A percentile compares a stretch with the other conserved stretches of the same genome.
phyloP scores from a whole-genome alignment of 2,888 invertebrate genomes.

The Bimastos eiseni region DNA sequence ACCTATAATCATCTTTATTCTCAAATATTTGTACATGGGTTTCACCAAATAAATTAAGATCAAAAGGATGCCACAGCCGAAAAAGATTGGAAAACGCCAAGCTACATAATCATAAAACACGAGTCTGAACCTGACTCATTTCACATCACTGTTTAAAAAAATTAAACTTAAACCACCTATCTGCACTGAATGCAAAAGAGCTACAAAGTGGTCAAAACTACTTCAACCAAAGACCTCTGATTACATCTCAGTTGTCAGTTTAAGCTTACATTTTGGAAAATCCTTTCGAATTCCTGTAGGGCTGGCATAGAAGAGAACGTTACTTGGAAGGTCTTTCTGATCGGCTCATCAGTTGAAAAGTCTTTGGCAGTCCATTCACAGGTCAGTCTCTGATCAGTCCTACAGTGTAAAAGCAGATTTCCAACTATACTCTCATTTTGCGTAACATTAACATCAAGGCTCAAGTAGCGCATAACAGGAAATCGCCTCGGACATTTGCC shows the following conservation, averaged over 20 bases:
- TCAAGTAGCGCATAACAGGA: too few relatives aligned
- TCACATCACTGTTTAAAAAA: neutral
- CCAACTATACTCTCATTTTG: too few relatives aligned
- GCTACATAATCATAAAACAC: too few relatives aligned
- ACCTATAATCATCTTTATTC: too few relatives aligned
- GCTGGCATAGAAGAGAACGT: slow-evolving; percentile 48
- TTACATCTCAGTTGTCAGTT: neutral
- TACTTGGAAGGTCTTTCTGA: slow-evolving; percentile 47
- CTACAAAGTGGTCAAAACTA: too few relatives aligned
- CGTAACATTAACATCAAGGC: neutral
- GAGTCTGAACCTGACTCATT: neutral
- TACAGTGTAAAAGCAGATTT: slow-evolving; percentile 28
- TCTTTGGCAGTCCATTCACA: slow-evolving; percentile 52
- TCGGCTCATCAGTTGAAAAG: slow-evolving; percentile 50
- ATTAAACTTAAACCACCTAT: neutral
- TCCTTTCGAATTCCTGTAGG: slow-evolving; percentile 43
- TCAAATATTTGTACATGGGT: too few relatives aligned
- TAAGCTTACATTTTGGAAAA: slow-evolving; percentile 33
- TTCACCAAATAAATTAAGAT: too few relatives aligned
- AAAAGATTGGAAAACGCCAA: too few relatives aligned
- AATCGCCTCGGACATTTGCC: too few relatives aligned
- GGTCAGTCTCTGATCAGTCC: slow-evolving; percentile 38
- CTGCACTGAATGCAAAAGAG: too few relatives aligned
- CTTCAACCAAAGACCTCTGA: too few relatives aligned
- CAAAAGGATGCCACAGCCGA: too few relatives aligned